Conservation (phyloP, 2,113 vertebrate species). For the Candoia aspera region DNA sequence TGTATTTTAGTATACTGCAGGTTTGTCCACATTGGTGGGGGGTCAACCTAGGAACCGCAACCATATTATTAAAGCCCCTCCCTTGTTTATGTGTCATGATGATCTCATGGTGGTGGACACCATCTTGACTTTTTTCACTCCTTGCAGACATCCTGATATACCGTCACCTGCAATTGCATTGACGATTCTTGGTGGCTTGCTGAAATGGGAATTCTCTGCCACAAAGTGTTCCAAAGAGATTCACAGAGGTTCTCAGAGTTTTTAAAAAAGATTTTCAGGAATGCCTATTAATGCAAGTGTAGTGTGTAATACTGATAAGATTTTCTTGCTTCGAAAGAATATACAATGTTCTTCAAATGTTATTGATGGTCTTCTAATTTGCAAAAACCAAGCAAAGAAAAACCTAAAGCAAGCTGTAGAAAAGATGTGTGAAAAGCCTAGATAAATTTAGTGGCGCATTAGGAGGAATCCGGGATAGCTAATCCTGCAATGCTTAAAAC, state of each 20-base stretch:
- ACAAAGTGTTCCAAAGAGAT: background rate
- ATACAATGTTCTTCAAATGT: background rate
- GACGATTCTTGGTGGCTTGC: background rate
- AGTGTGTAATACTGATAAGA: background rate
- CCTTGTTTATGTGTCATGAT: background rate
- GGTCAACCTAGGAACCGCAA: background rate
- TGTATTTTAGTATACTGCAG: background rate
- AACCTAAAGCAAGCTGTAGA: background rate
- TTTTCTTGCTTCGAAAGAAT: background rate
- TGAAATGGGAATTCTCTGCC: background rate
- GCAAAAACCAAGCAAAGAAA: background rate
- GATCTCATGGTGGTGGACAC: background rate
- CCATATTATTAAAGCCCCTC: background rate
- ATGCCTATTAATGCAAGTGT: background rate
- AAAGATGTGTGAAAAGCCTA: background rate
- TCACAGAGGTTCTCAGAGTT: background rate
- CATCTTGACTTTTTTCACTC: background rate
- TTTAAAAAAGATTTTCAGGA: background rate
- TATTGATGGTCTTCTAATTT: background rate
- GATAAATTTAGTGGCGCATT: background rate
- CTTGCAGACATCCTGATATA: background rate
- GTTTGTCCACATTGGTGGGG: background rate
- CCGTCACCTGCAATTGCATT: background rate
- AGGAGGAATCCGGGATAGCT: background rate
- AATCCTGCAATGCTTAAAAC: background rate